Base-by-base conservation (phyloP, 1,140 invertebrate genomes). In the Ridgeia piscesae region DNA sequence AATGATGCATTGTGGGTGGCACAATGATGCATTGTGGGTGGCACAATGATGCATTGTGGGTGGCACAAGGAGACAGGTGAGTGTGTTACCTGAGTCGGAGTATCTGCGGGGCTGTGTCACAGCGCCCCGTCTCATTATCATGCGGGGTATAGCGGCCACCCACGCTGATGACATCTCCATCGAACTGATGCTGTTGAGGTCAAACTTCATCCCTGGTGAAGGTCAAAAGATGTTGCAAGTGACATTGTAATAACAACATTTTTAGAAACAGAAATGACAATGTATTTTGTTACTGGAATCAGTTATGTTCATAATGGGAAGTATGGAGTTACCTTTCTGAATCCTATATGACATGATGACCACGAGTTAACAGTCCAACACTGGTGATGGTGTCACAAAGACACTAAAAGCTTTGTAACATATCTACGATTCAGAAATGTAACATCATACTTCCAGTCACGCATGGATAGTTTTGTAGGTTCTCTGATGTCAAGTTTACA, bases 91-190 rank as follows among this genome's bases (percentile, higher is more conserved):
- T 89, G 95, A 95, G 92, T 95, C 95, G 33, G 95, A 95, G 92
- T 95, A 95, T 91, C 95, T 93, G 33, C 95, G 34, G 33, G 95
- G 95, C 31, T 93, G 93, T 34, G 94, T 93, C 92, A 95, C 93
- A 11, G 94, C 98, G 93, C 98, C 98, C 94, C 98, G 96, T 33
- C 98, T 96, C 42, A 97, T 97, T 0, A 99, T 97, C 93, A 99
- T 97, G 94, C 98, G 97, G 0, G 98, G 98, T 89, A 99, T 96
- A 93, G 98, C 98, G 77, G 97, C 97, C 89, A 98, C 98, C 98
- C 98, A 99, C 0, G 98, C 98, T 8, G 98, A 98, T 92, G 96
- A 96, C 92, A 96, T 93, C 77, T 96, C 95, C 89, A 94, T 93
- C 34, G 97, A 98, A 33, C 97, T 97, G 9, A 97, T 97, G 93